Conservation (phyloP, 2,888 invertebrate genomes). For the Leptura quadrifasciata region DNA sequence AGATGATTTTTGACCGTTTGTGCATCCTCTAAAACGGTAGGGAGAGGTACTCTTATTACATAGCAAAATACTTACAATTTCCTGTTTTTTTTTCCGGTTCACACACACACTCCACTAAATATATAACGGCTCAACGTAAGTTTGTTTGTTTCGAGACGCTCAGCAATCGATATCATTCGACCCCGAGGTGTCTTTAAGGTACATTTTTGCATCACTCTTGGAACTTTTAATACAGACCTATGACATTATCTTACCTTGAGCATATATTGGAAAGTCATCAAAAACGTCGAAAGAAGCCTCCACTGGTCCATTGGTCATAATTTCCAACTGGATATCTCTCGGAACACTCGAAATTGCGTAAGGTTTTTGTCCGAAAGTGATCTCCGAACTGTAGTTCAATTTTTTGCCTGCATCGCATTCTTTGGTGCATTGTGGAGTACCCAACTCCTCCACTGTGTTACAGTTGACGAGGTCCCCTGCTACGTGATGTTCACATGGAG, state of each 20-base stretch:
- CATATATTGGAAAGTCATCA: slow-evolving; percentile 88
- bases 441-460: slow-evolving; percentile 76
- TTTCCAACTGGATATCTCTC: slow-evolving; percentile 86
- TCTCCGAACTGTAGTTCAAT: slow-evolving; percentile 83
- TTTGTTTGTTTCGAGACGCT: too few species aligned
- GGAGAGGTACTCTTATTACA: too few species aligned
- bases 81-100: too few species aligned
- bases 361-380: slow-evolving; percentile 82
- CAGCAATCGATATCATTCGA: too few species aligned
- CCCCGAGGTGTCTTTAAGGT: too few species aligned
- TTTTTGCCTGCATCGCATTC: slow-evolving; percentile 83
- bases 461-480: slow-evolving; percentile 86
- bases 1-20: too few species aligned
- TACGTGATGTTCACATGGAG: slow-evolving; percentile 93
- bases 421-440: slow-evolving; percentile 87
- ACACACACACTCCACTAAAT: too few species aligned
- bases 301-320: slow-evolving; percentile 90
- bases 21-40: too few species aligned
- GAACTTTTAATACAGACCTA: too few species aligned
- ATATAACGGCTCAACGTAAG: too few species aligned
- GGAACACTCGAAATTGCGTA: slow-evolving; percentile 79
- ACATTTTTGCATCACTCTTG: too few species aligned
- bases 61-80: too few species aligned
- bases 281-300: slow-evolving; percentile 93
- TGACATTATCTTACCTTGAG: slow-evolving; percentile 81